Evolutionary conservation across 2,113 vertebrate genomes (phyloP), one percentile per base, ranked within the genome.

Genomic region (Equus przewalskii): DNA sequence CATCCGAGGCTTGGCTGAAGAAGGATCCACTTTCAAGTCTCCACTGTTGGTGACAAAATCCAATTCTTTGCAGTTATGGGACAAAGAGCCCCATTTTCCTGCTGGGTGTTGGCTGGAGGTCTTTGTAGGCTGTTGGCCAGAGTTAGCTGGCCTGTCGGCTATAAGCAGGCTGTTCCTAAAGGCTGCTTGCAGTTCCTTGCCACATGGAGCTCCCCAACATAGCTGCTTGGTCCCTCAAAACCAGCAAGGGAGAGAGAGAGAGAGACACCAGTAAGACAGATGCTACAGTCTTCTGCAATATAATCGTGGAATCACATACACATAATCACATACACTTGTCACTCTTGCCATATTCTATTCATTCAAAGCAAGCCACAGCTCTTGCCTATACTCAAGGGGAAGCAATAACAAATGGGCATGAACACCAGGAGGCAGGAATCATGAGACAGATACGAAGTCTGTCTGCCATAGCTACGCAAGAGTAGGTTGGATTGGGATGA

Each of bases 221-320:
- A 76, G 19, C 78, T 22, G 13, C 19, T 9, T 46, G 41, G 18
- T 70, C 78, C 76, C 87, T 58, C 46, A 44, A 70, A 49, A 21
- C 60, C 41, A 69, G 10, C 58, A 36, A 36, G 58, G 26, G 44
- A 26, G 41, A 62, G 72, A 46, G 73, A 84, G 41, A 54, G 51
- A n/a, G 36, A 18, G 24, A 60, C 18, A n/a, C 21, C 16, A 1
- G 70, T 1, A 56, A 62, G 14, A 8, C n/a, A 49, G 49, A 21
- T 30, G 49, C 6, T n/a, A 6, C 8, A 7, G 0, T 7, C n/a
- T 62, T 41, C 44, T 28, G 26, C 21, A 33, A 6, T 0, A 6
- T 3, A 65, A 30, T 30, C 21, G 28, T 13, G 54, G 9, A 44
- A 44, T 15, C 33, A 28, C 41, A 16, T 6, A n/a, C 18, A 58